These are phyloP conservation scores for Neoseiulus cucumeris DNA, from an alignment of 1,140 invertebrate species.

Conservation along the genomic window DNA sequence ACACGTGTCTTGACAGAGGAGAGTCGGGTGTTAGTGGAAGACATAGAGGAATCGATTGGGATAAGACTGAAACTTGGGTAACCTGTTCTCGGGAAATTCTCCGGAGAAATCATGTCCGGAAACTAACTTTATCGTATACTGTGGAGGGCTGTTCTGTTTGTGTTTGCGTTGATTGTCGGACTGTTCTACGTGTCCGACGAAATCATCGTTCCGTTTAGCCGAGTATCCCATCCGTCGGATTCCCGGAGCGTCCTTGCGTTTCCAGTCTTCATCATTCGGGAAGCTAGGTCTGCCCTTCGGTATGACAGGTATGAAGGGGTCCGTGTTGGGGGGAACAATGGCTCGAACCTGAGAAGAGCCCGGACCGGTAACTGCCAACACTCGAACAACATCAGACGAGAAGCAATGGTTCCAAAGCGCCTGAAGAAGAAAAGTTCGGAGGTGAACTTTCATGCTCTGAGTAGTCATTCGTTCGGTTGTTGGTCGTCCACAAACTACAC, in stretches of 20 bases:
- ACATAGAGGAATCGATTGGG: not conserved
- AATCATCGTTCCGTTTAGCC: not conserved
- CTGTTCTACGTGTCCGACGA: not conserved
- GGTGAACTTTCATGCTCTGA: too few relatives aligned
- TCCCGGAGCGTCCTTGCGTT: not conserved
- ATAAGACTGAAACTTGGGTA: not conserved
- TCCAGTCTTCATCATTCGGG: not conserved
- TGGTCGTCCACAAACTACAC: too few relatives aligned
- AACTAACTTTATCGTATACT: not conserved
- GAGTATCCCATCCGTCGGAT: not conserved
- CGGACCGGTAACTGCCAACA: not conserved
- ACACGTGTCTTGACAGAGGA: not conserved
- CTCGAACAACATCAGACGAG: not conserved
- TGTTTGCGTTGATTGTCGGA: not conserved
- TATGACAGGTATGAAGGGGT: not conserved
- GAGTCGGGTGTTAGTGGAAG: not conserved
- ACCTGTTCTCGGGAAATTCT: not conserved
- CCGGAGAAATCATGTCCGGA: not conserved
- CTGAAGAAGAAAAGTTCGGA: too few relatives aligned
- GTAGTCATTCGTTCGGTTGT: too few relatives aligned
- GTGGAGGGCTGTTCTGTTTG: not conserved
- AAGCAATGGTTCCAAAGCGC: too few relatives aligned
- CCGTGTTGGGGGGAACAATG: not conserved
- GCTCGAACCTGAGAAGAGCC: not conserved
- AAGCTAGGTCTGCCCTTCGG: not conserved